Evolutionary conservation across 1,140 invertebrate species (phyloP).

Genomic region (Drosophila rhopaloa): DNA sequence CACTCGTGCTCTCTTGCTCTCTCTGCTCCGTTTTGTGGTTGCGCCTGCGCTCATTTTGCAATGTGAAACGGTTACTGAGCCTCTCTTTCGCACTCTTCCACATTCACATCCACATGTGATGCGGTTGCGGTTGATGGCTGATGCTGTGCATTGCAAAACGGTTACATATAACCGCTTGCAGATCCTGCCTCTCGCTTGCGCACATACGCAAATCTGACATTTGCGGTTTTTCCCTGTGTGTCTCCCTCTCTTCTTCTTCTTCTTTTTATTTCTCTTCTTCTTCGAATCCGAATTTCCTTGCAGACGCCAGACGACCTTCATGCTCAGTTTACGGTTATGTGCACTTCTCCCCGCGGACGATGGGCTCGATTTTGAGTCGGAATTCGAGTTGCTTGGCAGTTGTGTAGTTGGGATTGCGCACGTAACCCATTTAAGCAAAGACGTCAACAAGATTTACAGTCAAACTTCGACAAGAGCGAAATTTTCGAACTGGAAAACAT

Average conservation of each 20-base stretch:
- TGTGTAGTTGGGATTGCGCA: conserved; percentile 40
- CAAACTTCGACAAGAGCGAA: background rate
- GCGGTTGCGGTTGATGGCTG: conserved; percentile 44
- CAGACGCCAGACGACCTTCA: conserved; percentile 70
- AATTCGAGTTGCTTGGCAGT: conserved; percentile 5
- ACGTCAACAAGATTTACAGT: conserved; percentile 7
- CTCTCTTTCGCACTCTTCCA: conserved; percentile 9
- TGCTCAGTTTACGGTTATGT: conserved; percentile 70
- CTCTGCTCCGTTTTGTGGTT: background rate
- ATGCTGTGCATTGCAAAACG: conserved; percentile 59
- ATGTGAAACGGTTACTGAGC: conserved; percentile 15
- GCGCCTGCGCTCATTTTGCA: conserved; percentile 21
- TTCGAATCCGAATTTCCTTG: conserved; percentile 48
- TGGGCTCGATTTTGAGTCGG: conserved; percentile 16
- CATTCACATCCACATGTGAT: conserved; percentile 7
- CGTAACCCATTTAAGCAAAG: conserved; percentile 53
- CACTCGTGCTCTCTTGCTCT: background rate
- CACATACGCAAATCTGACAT: conserved; percentile 33
- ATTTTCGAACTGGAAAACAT: too few species aligned
- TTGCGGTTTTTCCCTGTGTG: conserved; percentile 28
- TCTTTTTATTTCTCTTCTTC: conserved; percentile 22
- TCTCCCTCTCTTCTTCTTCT: conserved; percentile 13
- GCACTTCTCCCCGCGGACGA: conserved; percentile 42
- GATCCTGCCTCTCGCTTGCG: conserved; percentile 29
- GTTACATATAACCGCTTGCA: conserved; percentile 47